Percentiles rank a stretch among this genome's conserved stretches.
These are phyloP conservation scores for Parasteatoda tepidariorum DNA, from an alignment of 1,140 invertebrate genomes.

Conservation along the genomic window DNA sequence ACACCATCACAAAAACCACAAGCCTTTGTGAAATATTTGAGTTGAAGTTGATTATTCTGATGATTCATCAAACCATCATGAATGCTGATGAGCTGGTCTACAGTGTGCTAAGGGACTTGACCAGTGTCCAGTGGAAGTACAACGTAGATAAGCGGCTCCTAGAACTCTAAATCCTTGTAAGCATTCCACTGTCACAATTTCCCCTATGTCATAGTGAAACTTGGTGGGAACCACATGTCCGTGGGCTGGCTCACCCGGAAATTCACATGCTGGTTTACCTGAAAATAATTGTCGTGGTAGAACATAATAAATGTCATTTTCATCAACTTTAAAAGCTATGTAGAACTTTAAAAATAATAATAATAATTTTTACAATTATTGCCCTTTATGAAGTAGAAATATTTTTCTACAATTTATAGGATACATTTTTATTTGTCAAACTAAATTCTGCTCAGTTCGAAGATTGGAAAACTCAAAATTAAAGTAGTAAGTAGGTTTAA, in stretches of 20 bases:
- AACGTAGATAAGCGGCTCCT: slow-evolving; percentile 47
- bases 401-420: too few relatives aligned
- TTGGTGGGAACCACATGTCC: slow-evolving; percentile 79
- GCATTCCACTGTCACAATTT: slow-evolving; percentile 79
- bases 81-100: slow-evolving; percentile 35
- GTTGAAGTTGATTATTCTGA: too few relatives aligned
- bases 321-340: not conserved
- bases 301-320: not conserved
- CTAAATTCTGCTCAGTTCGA: too few relatives aligned
- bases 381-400: too few relatives aligned
- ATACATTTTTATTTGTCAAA: too few relatives aligned
- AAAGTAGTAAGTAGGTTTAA: too few relatives aligned
- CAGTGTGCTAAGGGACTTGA: slow-evolving; percentile 64
- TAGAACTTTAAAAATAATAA: not conserved
- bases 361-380: not conserved
- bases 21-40: too few relatives aligned
- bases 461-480: too few relatives aligned
- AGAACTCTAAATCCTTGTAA: slow-evolving; percentile 72
- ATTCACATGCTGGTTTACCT: slow-evolving; percentile 79
- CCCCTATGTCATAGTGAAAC: slow-evolving; percentile 81
- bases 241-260: slow-evolving; percentile 79
- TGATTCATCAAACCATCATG: too few relatives aligned
- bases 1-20: too few relatives aligned
- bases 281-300: not conserved
- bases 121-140: slow-evolving; percentile 63